Conservation (phyloP, 2,888 invertebrate genomes). For the Chymomyza caudatula region DNA sequence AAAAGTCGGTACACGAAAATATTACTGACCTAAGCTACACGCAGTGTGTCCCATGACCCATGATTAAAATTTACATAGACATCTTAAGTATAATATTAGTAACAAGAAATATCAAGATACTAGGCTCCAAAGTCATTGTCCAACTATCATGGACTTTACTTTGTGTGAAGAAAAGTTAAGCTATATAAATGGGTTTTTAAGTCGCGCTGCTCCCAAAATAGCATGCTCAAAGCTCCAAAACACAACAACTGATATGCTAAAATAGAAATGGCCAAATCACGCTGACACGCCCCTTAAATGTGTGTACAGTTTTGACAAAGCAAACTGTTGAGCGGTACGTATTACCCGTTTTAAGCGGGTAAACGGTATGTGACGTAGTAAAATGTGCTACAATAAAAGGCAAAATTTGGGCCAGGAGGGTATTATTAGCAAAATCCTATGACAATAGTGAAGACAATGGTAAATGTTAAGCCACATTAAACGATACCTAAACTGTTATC, state of each 20-base stretch:
- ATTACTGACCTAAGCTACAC: conserved; percentile 41
- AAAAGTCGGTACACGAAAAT: not conserved
- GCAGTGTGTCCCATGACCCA: not conserved
- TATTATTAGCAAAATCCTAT: too few species aligned
- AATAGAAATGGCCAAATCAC: conserved; percentile 50
- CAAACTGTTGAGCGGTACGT: not conserved
- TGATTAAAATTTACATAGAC: not conserved
- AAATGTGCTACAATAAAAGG: too few species aligned
- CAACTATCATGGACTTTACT: not conserved
- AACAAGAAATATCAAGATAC: conserved; percentile 4
- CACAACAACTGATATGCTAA: conserved; percentile 33
- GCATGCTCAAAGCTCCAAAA: conserved; percentile 28
- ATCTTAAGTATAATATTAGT: not conserved
- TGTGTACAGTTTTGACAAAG: not conserved
- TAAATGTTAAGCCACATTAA: too few species aligned
- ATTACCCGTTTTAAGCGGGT: not conserved
- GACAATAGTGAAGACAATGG: too few species aligned
- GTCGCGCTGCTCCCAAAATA: conserved; percentile 4
- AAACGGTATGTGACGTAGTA: too few species aligned
- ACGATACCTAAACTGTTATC: too few species aligned
- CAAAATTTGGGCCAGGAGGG: too few species aligned
- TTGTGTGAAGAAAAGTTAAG: conserved; percentile 28
- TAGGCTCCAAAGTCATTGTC: not conserved
- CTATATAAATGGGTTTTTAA: conserved; percentile 55
- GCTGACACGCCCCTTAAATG: not conserved